A percentile compares a stretch with the other conserved stretches of the same genome.
Evolutionary conservation across 1,140 invertebrate species (phyloP).

Genomic region (Palaemon carinicauda): DNA sequence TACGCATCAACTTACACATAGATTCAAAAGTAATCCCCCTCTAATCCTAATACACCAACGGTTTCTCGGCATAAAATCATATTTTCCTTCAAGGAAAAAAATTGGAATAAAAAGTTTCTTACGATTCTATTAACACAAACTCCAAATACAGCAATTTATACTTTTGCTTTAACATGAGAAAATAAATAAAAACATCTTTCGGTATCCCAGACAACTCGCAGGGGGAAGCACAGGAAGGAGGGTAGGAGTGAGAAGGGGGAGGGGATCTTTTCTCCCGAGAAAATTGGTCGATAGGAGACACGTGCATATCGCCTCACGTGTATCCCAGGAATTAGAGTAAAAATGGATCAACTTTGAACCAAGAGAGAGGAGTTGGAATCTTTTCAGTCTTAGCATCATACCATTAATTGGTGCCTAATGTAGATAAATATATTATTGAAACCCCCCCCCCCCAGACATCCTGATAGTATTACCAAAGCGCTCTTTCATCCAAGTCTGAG

Average conservation of each 20-base stretch:
- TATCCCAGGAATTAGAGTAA: neutral
- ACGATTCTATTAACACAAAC: no score
- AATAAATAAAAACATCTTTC: neutral
- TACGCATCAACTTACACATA: no score
- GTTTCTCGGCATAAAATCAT: no score
- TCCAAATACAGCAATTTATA: no score
- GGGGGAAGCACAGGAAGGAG: neutral
- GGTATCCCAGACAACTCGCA: neutral
- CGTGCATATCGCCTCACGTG: slow-evolving; percentile 30
- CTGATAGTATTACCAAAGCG: neutral
- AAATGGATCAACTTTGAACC: neutral
- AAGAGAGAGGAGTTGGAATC: neutral
- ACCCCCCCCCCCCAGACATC: neutral
- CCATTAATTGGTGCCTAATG: no score
- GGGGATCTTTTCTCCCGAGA: neutral
- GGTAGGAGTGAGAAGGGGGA: neutral
- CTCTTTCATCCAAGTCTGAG: neutral
- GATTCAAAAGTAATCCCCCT: no score
- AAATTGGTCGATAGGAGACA: neutral
- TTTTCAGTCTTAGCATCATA: neutral
- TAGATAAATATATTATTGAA: no score
- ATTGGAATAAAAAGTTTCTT: no score
- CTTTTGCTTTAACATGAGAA: neutral
- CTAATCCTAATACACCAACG: no score
- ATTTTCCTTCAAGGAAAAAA: no score